These are phyloP conservation scores for Neoniphon sammara DNA, from an alignment of 2,797 vertebrate genomes.

Conservation along the genomic window DNA sequence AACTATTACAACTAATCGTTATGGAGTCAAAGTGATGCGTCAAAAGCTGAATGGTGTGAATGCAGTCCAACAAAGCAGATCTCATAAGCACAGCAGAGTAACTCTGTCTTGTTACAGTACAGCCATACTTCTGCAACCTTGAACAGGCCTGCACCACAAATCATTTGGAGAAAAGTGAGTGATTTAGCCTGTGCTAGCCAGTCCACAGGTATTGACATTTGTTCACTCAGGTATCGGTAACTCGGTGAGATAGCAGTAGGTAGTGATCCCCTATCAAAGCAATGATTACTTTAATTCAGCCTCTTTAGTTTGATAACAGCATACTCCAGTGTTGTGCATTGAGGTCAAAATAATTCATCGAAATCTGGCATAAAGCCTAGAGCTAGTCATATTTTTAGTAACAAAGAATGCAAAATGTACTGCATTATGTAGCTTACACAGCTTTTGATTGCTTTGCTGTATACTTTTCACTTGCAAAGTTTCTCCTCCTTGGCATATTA, in stretches of 20 bases:
- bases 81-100: too few species aligned
- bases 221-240: background rate
- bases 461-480: constrained; percentile 19
- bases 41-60: too few species aligned
- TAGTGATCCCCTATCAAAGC: background rate
- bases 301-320: too few species aligned
- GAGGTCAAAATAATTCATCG: background rate
- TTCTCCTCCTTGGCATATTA: constrained; percentile 2
- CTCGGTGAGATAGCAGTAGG: background rate
- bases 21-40: background rate
- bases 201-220: background rate
- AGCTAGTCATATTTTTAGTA: background rate
- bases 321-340: too few species aligned
- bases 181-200: background rate
- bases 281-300: background rate
- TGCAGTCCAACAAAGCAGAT: too few species aligned
- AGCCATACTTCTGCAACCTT: too few species aligned
- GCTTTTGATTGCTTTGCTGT: background rate
- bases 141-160: too few species aligned
- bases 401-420: background rate
- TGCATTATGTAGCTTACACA: background rate
- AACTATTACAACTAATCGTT: constrained; percentile 27
- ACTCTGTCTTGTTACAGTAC: too few species aligned
- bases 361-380: background rate
- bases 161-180: too few species aligned